Evolutionary conservation across 1,140 invertebrate genomes (phyloP).

Genomic region (Nebria ingens): DNA sequence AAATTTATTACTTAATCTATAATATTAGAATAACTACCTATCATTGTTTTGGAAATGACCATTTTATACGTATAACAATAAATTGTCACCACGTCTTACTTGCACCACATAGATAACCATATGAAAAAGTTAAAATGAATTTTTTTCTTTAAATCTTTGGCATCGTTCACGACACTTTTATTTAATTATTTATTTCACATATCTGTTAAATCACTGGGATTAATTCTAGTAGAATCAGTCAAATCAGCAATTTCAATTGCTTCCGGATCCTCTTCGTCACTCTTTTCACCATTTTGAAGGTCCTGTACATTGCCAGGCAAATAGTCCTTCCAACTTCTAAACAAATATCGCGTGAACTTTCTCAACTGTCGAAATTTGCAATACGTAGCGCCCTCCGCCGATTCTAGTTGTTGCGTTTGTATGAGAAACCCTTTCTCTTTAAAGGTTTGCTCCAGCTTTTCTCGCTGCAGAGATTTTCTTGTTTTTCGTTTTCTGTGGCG

Average conservation of each 20-base stretch:
- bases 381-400: slow-evolving; percentile 83
- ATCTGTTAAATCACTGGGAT: not conserved
- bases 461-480: slow-evolving; percentile 68
- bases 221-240: not conserved
- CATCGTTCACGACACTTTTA: too few relatives aligned
- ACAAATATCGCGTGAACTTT: slow-evolving; percentile 85
- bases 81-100: too few relatives aligned
- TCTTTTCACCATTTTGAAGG: slow-evolving; percentile 17
- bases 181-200: too few relatives aligned
- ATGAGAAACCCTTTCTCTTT: slow-evolving; percentile 87
- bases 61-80: too few relatives aligned
- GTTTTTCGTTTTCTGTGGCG: slow-evolving; percentile 56
- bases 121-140: too few relatives aligned
- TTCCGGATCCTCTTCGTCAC: slow-evolving; percentile 11
- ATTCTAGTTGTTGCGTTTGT: slow-evolving; percentile 84
- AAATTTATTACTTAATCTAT: too few relatives aligned
- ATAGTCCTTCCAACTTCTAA: slow-evolving; percentile 88
- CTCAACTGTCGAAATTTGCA: slow-evolving; percentile 85
- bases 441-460: slow-evolving; percentile 84
- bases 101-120: too few relatives aligned
- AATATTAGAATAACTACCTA: too few relatives aligned
- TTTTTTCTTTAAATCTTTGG: too few relatives aligned
- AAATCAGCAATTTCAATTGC: not conserved
- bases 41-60: too few relatives aligned
- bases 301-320: slow-evolving; percentile 61